Base-by-base conservation (phyloP, 2,888 invertebrate species). In the Catocala nupta region DNA sequence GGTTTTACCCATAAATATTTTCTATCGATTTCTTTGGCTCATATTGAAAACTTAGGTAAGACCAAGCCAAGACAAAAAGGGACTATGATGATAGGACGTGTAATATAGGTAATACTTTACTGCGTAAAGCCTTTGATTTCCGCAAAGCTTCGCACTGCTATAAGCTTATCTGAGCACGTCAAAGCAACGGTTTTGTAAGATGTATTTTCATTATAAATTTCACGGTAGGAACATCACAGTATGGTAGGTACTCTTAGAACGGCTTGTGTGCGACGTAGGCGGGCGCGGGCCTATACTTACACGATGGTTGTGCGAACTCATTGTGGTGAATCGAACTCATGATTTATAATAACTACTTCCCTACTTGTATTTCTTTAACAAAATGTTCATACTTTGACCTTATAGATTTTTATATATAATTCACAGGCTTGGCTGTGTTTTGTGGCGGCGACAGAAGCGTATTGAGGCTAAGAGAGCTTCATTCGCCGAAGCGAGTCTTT, bases 361-460 rank as follows among this genome's bases (percentile, higher is more conserved):
- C 6, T 39, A 9, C 43, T 11, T 43, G n/a, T 39, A 39, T 39
- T 43, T 43, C 43, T 43, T 43, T 39, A 39, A 43, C 5, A 43
- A 11, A 43, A 2, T 11, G 0, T 10, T n/a, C 1, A 6, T 55
- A 42, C 9, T 5, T 42, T 16, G 10, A 9, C 47, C 5, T 13
- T 8, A 25, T 0, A 12, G 8, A 42, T 9, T 8, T 16, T 44
- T 51, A 10, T 16, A 36, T 55, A 65, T 70, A 66, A 52, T 62
- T 81, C 72, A 49, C 86, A 90, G 90, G 63, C 72, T 90, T 44
- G 83, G 74, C 74, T 89, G 85, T 71, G 63, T 85, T 56, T 70
- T 86, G 44, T 84, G 82, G 80, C 83, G 85, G 33, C 81, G 82
- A 50, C 55, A 70, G 52, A 71, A 71, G 33, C 67, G 68, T 44